phyloP scores from a whole-genome alignment of 2,113 vertebrate species.

The Tragulus kanchil region DNA sequence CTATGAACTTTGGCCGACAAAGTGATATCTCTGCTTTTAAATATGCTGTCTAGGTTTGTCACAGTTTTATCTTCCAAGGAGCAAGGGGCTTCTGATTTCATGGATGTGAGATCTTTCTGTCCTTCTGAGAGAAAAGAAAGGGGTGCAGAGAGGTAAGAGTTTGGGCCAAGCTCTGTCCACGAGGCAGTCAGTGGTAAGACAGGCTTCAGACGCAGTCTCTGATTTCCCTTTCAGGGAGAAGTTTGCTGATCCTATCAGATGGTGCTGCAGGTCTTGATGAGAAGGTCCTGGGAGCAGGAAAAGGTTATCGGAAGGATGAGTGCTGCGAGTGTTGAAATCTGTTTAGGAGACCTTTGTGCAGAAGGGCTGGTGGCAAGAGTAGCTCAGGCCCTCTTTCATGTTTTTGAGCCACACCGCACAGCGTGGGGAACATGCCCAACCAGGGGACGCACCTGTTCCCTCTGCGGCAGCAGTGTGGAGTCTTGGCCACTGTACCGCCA shows the following conservation, averaged over 20 bases:
- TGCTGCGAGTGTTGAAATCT: slow-evolving; percentile 7
- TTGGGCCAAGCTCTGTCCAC: neutral
- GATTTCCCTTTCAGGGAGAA: neutral
- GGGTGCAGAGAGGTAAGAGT: neutral
- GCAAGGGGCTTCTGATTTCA: neutral
- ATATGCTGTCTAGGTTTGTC: neutral
- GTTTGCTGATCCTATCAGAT: neutral
- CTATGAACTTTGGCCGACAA: neutral
- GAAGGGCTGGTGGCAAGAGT: neutral
- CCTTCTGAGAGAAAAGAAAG: neutral
- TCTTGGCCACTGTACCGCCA: neutral
- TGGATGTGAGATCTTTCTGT: neutral
- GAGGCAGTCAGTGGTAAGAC: neutral
- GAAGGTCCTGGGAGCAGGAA: neutral
- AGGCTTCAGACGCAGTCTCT: neutral
- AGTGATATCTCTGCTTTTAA: neutral
- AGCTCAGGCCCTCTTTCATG: neutral
- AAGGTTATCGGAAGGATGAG: slow-evolving; percentile 26
- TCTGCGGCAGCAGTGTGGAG: neutral
- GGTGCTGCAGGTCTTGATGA: neutral
- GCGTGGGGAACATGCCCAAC: neutral
- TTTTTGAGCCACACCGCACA: neutral
- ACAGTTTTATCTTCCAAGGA: neutral
- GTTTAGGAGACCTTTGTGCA: slow-evolving; percentile 25
- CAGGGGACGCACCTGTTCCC: neutral